phyloP scores from a whole-genome alignment of 2,113 vertebrate species.

The Pachycephala philippinensis region DNA sequence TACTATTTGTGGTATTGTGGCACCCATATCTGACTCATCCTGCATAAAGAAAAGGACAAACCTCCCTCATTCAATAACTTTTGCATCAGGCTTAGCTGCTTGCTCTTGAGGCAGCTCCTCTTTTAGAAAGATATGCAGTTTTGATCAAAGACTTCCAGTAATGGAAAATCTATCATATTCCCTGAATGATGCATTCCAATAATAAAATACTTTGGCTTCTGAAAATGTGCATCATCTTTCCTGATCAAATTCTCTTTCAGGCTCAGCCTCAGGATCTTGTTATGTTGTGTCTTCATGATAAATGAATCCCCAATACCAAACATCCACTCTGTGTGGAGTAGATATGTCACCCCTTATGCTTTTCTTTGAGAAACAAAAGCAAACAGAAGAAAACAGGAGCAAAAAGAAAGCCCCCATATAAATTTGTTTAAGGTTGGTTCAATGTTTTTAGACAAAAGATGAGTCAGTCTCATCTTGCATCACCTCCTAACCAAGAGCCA shows the following conservation, averaged over 20 bases:
- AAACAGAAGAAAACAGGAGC: neutral
- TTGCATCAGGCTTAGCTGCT: neutral
- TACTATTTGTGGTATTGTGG: neutral
- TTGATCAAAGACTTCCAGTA: conserved; percentile 55
- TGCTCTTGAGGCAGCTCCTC: conserved; percentile 10
- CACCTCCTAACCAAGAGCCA: neutral
- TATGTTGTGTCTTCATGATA: conserved; percentile 36
- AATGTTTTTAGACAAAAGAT: neutral
- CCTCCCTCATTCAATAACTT: neutral
- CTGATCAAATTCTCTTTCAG: conserved; percentile 53
- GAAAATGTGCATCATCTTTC: conserved; percentile 56
- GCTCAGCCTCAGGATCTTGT: conserved; percentile 28
- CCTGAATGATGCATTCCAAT: conserved; percentile 54
- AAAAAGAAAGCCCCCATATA: neutral
- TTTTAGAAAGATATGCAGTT: conserved; percentile 26
- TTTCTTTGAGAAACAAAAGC: neutral
- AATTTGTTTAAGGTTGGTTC: neutral
- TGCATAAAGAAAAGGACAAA: neutral
- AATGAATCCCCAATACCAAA: conserved; percentile 21
- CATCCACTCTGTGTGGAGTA: neutral
- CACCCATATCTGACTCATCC: neutral
- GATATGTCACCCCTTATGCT: neutral
- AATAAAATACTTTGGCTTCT: conserved; percentile 56
- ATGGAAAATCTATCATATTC: conserved; percentile 65
- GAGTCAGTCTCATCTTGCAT: neutral